These are phyloP conservation scores for Tetramorium bicarinatum DNA, from an alignment of 2,888 invertebrate genomes.

Conservation along the genomic window DNA sequence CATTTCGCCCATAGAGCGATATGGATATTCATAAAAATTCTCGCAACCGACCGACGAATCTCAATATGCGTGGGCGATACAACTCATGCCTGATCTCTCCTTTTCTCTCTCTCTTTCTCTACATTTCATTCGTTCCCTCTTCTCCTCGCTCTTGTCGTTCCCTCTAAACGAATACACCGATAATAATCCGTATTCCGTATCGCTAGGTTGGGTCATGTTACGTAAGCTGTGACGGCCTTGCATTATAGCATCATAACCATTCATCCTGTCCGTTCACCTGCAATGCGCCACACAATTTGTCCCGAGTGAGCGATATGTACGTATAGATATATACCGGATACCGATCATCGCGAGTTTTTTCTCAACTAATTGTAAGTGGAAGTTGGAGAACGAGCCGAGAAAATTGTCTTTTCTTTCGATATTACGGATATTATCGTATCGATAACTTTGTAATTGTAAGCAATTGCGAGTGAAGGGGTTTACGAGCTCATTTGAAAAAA, in stretches of 20 bases:
- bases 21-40: slow-evolving; percentile 21
- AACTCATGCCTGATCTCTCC: background rate
- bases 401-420: background rate
- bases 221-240: slow-evolving; percentile 83
- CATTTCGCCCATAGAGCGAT: slow-evolving; percentile 33
- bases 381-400: background rate
- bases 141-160: background rate
- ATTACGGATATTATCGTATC: background rate
- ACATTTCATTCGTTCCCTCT: background rate
- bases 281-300: slow-evolving; percentile 82
- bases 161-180: slow-evolving; percentile 74
- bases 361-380: background rate
- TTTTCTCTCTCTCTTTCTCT: background rate
- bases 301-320: slow-evolving; percentile 68
- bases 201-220: slow-evolving; percentile 81
- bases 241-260: slow-evolving; percentile 84
- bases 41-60: slow-evolving; percentile 28
- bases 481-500: background rate
- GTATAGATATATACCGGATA: slow-evolving; percentile 33
- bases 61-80: slow-evolving; percentile 47
- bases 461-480: background rate
- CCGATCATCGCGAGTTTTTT: slow-evolving; percentile 7
- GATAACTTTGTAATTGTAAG: background rate
- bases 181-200: slow-evolving; percentile 80
- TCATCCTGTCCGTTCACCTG: slow-evolving; percentile 85